Conservation (phyloP, 2,797 vertebrate genomes). For the Rhabdophis nuchalis region DNA sequence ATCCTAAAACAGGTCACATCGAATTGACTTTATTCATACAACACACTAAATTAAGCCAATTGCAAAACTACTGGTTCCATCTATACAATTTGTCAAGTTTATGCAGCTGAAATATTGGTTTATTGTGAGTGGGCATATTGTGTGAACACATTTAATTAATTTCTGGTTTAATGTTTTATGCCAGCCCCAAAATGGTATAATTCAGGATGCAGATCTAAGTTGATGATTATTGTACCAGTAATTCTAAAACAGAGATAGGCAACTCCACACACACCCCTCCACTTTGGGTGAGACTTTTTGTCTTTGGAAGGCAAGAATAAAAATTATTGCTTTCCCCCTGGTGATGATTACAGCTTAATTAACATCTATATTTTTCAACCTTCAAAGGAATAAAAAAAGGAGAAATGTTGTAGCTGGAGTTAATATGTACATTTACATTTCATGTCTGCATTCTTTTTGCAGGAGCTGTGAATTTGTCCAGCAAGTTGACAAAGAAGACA, state of each 20-base stretch:
- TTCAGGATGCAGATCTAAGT: background rate
- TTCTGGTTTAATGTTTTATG: background rate
- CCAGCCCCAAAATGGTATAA: background rate
- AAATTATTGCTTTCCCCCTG: background rate
- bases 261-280: accelerated
- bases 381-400: background rate
- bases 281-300: background rate
- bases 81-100: background rate
- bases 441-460: background rate
- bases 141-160: background rate
- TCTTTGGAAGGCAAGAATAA: background rate
- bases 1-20: background rate
- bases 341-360: background rate
- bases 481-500: conserved; percentile 86
- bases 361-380: background rate
- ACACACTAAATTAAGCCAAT: background rate
- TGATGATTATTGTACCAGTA: background rate
- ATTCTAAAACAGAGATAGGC: background rate
- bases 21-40: background rate
- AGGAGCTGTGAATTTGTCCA: conserved; percentile 85
- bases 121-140: background rate
- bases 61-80: background rate
- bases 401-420: background rate
- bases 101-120: background rate
- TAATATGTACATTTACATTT: background rate